Percentiles rank a stretch among this genome's conserved stretches.
These are phyloP conservation scores for Griposia aprilina DNA, from an alignment of 2,888 invertebrate species.

Conservation along the genomic window DNA sequence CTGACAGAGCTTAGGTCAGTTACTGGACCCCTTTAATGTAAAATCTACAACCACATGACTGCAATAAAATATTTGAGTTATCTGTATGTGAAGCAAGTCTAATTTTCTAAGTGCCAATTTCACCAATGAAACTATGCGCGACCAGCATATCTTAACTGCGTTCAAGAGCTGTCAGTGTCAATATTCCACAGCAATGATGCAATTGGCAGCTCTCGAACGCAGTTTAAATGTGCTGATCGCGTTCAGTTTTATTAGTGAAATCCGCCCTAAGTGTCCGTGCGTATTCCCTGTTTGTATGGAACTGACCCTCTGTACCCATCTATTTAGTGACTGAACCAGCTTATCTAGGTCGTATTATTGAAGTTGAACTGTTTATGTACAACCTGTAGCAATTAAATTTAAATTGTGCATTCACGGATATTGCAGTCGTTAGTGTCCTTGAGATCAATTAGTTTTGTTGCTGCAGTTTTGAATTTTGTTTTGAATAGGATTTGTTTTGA, in stretches of 20 bases:
- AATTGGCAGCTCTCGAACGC: not conserved
- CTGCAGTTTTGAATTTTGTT: not conserved
- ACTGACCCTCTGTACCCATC: constrained; percentile 7
- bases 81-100: not conserved
- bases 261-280: not conserved
- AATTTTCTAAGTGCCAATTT: no score
- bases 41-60: not conserved
- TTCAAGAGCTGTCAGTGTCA: not conserved
- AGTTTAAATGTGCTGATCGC: not conserved
- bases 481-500: not conserved
- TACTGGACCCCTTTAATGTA: not conserved
- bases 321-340: constrained; percentile 56
- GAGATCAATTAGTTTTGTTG: constrained; percentile 16
- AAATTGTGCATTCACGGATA: constrained; percentile 52
- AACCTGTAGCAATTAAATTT: constrained; percentile 65
- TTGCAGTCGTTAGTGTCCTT: constrained; percentile 49
- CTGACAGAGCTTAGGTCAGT: not conserved
- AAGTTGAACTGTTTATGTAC: constrained; percentile 72
- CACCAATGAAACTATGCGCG: not conserved
- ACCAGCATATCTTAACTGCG: not conserved
- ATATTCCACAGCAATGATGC: no score
- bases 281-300: not conserved
- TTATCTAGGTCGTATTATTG: constrained; percentile 75
- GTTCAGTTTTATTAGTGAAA: not conserved
- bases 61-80: not conserved